A percentile compares a stretch with the other conserved stretches of the same genome.
Evolutionary conservation across 2,888 invertebrate species (phyloP).

Genomic region (Pammene aurita): DNA sequence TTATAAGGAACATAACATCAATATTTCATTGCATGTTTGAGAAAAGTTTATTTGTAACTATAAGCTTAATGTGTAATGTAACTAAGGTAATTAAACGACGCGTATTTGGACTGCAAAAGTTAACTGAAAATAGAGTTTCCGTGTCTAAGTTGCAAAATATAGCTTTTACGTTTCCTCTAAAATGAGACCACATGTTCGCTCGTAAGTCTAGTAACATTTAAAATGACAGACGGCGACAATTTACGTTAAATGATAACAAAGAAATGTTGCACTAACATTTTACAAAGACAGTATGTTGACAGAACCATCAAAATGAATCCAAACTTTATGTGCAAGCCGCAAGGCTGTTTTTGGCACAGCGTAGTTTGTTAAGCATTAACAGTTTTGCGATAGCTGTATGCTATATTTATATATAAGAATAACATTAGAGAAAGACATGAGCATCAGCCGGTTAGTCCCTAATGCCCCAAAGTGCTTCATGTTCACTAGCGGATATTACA

Average conservation of each 20-base stretch:
- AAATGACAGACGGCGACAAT: constrained; percentile 6
- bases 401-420: constrained; percentile 10
- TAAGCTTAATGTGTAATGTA: too few species aligned
- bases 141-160: too few species aligned
- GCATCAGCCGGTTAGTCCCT: constrained; percentile 20
- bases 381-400: background rate
- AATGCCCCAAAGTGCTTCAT: constrained; percentile 33
- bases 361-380: background rate
- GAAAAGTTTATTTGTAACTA: too few species aligned
- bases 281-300: background rate
- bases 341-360: background rate
- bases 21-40: too few species aligned
- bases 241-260: too few species aligned
- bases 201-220: background rate
- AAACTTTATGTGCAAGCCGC: background rate
- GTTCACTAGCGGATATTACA: too few species aligned
- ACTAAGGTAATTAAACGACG: too few species aligned
- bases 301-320: background rate
- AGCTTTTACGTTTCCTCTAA: too few species aligned
- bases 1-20: too few species aligned
- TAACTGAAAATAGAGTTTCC: too few species aligned
- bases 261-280: constrained; percentile 3
- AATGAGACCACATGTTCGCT: background rate
- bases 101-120: too few species aligned
- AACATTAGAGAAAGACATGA: constrained; percentile 14